Base-by-base conservation (phyloP, 2,797 vertebrate genomes). In the Moxostoma hubbsi region DNA sequence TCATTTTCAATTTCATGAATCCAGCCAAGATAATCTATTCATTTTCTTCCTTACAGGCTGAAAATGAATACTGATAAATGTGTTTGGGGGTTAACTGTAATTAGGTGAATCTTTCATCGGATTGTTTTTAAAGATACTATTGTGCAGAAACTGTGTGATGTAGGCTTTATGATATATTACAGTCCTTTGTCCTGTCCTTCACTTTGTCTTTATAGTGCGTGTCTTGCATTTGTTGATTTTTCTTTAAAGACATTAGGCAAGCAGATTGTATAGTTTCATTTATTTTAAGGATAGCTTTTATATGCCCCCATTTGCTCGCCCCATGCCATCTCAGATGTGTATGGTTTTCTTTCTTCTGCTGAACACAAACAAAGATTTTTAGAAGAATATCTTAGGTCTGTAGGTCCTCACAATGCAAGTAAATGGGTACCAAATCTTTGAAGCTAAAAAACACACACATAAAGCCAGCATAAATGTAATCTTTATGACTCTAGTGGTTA, bases 21-120 rank as follows among this genome's bases (percentile, higher is more conserved):
- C 16, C 24, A 36, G 13, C 16, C 63, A 61, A 10, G n/a, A 53
- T 77, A 45, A 77, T 77, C 18, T 16, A 45, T 69, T 18, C 57
- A 5, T 7, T 69, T 59, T 61, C n/a, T 62, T 59, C 16, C 46
- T 67, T 68, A 61, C n/a, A 69, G n/a, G n/a, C 3, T 36, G 13
- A 49, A 49, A 1, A 18, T 45, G 1, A 57, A 43, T 43, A 36
- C 45, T 5, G 12, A 58, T 76, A 58, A 50, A 49, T 15, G 6
- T 66, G 45, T 18, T 5, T 9, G 57, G 18, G 1, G 11, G 59
- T 69, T 77, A 77, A 77, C 24, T 3, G 18, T 36, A 36, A 2
- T 36, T 9, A 67, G 13, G 54, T 24, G 53, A 75, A 66, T 45
- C 8, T 51, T 49, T 67, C 16, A 15, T 65, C 18, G 51, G 36